phyloP scores from a whole-genome alignment of 2,797 vertebrate genomes.

The Lithobates sylvaticus region DNA sequence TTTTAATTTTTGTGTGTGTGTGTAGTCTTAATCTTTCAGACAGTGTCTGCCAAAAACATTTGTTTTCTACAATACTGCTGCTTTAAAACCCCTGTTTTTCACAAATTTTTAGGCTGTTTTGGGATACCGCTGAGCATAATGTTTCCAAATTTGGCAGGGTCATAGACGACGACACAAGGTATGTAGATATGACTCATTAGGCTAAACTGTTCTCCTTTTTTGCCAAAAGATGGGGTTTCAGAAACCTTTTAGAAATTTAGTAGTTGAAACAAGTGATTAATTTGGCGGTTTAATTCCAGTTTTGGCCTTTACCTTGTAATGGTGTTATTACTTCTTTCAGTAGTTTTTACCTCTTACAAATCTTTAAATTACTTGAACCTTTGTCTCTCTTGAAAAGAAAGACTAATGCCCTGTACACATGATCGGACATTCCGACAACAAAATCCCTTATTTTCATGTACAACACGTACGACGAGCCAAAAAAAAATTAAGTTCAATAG shows the following conservation, averaged over 20 bases:
- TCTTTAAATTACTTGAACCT: background rate
- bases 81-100: constrained; percentile 54
- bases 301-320: background rate
- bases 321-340: background rate
- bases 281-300: background rate
- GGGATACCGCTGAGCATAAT: constrained; percentile 57
- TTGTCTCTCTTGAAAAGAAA: too few species aligned
- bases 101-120: constrained; percentile 61
- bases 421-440: too few species aligned
- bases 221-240: background rate
- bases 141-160: constrained; percentile 61
- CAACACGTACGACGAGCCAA: too few species aligned
- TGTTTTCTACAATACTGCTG: background rate
- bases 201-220: background rate
- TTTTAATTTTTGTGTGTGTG: background rate
- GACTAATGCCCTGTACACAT: too few species aligned
- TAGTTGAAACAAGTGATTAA: background rate
- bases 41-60: background rate
- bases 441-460: too few species aligned
- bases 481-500: too few species aligned
- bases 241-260: background rate
- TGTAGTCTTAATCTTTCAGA: background rate
- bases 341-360: too few species aligned
- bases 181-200: constrained; percentile 31
- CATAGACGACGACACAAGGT: constrained; percentile 59